Conservation (phyloP, 2,797 vertebrate genomes). For the Neostethus bicornis region DNA sequence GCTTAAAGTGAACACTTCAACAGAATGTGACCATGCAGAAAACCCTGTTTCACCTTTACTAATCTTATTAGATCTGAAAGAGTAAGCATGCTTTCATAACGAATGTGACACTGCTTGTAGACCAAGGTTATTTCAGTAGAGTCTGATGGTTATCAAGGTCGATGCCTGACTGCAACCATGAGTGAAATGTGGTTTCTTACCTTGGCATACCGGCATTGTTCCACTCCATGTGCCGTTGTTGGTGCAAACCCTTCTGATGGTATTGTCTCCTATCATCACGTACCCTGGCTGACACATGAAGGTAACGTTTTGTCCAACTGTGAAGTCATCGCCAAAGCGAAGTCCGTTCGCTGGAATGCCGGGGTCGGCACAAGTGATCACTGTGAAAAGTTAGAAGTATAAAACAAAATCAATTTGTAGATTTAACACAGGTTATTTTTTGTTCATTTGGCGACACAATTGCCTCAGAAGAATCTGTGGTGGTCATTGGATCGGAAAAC, state of each 20-base stretch:
- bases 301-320: constrained; percentile 91
- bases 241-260: constrained; percentile 85
- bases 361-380: constrained; percentile 94
- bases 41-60: constrained; percentile 58
- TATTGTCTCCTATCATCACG: constrained; percentile 81
- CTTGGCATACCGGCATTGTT: constrained; percentile 87
- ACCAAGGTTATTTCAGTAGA: constrained; percentile 52
- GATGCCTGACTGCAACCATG: constrained; percentile 18
- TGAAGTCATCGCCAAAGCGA: constrained; percentile 88
- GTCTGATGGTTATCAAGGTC: constrained; percentile 63
- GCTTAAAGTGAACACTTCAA: constrained; percentile 29
- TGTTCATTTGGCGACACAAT: no score
- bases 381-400: constrained; percentile 65
- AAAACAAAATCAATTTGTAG: constrained; percentile 19
- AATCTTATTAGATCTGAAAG: constrained; percentile 60
- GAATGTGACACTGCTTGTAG: constrained; percentile 33
- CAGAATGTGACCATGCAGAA: constrained; percentile 38
- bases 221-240: constrained; percentile 94
- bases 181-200: constrained; percentile 69
- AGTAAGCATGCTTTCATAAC: constrained; percentile 50
- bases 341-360: constrained; percentile 91
- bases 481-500: no score
- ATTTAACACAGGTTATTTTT: constrained; percentile 4
- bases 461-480: no score
- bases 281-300: constrained; percentile 93